A percentile compares a stretch with the other conserved stretches of the same genome.
Evolutionary conservation across 2,113 vertebrate species (phyloP).

Genomic region (Daphoenositta chrysoptera): DNA sequence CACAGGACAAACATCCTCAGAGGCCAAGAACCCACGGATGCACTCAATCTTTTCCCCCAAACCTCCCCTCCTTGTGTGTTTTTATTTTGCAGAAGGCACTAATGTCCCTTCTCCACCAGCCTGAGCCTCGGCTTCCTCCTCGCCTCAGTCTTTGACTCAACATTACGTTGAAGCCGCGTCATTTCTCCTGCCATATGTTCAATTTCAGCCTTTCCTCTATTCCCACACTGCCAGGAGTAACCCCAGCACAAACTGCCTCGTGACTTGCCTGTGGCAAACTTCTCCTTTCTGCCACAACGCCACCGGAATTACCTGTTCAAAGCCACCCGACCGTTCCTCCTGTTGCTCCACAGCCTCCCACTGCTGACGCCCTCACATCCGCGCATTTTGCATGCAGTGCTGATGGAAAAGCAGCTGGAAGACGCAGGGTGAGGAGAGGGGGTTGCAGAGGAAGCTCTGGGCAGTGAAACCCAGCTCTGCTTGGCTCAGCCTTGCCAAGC

Average conservation of each 20-base stretch:
- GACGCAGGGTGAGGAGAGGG: background rate
- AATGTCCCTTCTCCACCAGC: background rate
- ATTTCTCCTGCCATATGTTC: background rate
- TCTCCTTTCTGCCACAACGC: background rate
- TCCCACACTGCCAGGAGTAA: background rate
- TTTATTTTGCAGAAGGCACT: background rate
- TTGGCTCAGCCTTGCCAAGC: background rate
- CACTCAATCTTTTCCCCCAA: background rate
- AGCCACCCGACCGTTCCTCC: background rate
- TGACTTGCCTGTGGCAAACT: constrained; percentile 1
- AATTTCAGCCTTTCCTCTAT: background rate
- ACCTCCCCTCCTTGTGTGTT: background rate
- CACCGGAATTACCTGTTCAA: background rate
- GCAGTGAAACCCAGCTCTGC: background rate
- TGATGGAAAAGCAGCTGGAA: background rate
- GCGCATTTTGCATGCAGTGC: fast-evolving
- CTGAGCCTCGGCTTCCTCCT: background rate
- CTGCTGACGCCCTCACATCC: background rate
- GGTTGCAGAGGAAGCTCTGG: background rate
- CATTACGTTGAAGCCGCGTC: fast-evolving
- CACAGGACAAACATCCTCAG: background rate
- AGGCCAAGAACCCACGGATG: background rate
- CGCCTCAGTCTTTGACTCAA: background rate
- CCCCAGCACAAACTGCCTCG: background rate
- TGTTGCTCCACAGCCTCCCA: constrained; percentile 5